These are phyloP conservation scores for Tetropium fuscum DNA, from an alignment of 2,888 invertebrate genomes.

Conservation along the genomic window DNA sequence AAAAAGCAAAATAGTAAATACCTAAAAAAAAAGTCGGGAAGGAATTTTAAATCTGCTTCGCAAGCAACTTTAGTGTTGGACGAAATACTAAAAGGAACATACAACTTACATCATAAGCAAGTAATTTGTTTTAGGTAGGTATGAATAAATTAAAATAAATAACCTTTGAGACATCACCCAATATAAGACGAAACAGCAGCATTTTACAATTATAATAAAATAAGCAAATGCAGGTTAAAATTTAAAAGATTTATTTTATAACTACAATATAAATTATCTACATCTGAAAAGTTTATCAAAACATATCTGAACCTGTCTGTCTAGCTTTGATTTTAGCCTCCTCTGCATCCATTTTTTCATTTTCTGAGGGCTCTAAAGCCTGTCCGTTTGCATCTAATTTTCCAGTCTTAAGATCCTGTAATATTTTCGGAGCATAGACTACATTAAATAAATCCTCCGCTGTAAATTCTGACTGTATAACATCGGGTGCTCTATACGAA, in stretches of 20 bases:
- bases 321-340: constrained; percentile 78
- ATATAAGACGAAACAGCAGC: too few relatives aligned
- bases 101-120: too few relatives aligned
- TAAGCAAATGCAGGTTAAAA: not conserved
- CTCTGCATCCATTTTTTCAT: constrained; percentile 78
- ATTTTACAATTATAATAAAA: too few relatives aligned
- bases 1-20: too few relatives aligned
- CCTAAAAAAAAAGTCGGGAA: too few relatives aligned
- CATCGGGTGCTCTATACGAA: constrained; percentile 83
- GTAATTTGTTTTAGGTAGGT: too few relatives aligned
- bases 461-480: constrained; percentile 85
- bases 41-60: too few relatives aligned
- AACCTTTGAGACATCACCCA: too few relatives aligned
- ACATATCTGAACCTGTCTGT: constrained; percentile 86
- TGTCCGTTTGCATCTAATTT: constrained; percentile 78
- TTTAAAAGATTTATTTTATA: not conserved
- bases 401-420: constrained; percentile 77
- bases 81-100: too few relatives aligned
- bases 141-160: too few relatives aligned
- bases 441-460: constrained; percentile 85
- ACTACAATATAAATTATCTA: constrained; percentile 19
- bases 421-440: constrained; percentile 84
- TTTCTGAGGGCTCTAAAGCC: constrained; percentile 77
- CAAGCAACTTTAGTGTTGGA: too few relatives aligned
- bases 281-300: constrained; percentile 58